A percentile compares a stretch with the other conserved stretches of the same genome.
These are phyloP conservation scores for Ceuthmochares aereus DNA, from an alignment of 2,113 vertebrate species.

Conservation along the genomic window DNA sequence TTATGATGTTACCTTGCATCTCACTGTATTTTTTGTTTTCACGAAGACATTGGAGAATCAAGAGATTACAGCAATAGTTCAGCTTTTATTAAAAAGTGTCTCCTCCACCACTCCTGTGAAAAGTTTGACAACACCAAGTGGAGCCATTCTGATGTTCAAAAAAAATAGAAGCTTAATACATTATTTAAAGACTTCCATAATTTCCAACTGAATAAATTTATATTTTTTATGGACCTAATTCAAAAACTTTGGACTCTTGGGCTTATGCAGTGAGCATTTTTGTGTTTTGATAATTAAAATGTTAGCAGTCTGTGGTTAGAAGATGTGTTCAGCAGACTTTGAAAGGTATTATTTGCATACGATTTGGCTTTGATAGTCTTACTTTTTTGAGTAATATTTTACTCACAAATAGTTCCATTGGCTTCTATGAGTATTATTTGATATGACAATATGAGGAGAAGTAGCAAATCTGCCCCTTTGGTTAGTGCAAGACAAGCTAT, in stretches of 20 bases:
- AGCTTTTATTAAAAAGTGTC: neutral
- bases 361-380: conserved; percentile 21
- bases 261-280: conserved; percentile 8
- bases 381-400: conserved; percentile 4
- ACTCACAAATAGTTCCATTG: conserved; percentile 1
- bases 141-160: neutral
- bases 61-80: neutral
- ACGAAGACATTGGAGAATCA: neutral
- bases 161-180: neutral
- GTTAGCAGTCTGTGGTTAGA: neutral
- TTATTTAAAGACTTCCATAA: conserved; percentile 4
- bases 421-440: neutral
- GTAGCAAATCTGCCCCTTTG: neutral
- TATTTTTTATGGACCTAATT: conserved; percentile 29
- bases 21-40: neutral
- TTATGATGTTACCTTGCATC: neutral
- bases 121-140: neutral
- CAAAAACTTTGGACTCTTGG: neutral
- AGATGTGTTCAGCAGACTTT: neutral
- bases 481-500: neutral
- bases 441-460: neutral
- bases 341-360: conserved; percentile 39
- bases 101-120: neutral
- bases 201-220: conserved; percentile 11
- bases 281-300: conserved; percentile 22